These are phyloP conservation scores for Allophyes oxyacanthae DNA, from an alignment of 2,888 invertebrate genomes.

Conservation along the genomic window DNA sequence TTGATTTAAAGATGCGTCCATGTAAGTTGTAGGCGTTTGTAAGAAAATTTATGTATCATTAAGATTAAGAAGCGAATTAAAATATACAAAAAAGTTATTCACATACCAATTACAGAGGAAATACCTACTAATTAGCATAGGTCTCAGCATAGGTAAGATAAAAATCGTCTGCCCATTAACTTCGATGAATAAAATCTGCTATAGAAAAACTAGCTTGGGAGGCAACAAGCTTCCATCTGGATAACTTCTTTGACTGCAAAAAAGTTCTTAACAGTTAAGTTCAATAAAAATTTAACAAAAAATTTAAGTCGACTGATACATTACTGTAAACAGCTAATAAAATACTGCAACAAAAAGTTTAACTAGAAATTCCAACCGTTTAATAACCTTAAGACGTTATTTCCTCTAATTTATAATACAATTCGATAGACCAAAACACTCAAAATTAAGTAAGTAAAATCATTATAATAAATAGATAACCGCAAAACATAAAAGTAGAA, in stretches of 20 bases:
- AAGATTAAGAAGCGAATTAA: conserved; percentile 10
- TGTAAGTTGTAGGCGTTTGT: conserved; percentile 7
- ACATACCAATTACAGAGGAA: conserved; percentile 24
- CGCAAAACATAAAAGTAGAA: conserved; percentile 72
- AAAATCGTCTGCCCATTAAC: conserved; percentile 29
- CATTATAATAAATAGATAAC: conserved; percentile 48
- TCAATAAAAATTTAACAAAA: conserved; percentile 33
- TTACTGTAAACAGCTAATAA: conserved; percentile 45
- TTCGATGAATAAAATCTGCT: conserved; percentile 35
- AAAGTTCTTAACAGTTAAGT: conserved; percentile 40
- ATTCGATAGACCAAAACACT: conserved; percentile 7
- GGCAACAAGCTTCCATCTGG: conserved; percentile 26
- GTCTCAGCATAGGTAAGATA: no score
- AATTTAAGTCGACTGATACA: conserved; percentile 39
- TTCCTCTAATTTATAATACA: conserved; percentile 18
- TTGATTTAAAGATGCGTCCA: conserved; percentile 20
- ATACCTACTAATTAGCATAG: conserved; percentile 39
- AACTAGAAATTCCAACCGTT: conserved; percentile 25
- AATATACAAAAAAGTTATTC: conserved; percentile 3
- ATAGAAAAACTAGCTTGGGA: conserved; percentile 38
- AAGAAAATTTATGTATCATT: conserved; percentile 15
- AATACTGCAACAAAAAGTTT: conserved; percentile 30
- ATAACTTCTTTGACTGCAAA: conserved; percentile 34
- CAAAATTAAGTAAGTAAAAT: conserved; percentile 15
- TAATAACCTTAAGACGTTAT: conserved; percentile 21